Evolutionary conservation across 1,140 invertebrate genomes (phyloP), one percentile per base, ranked within the genome.

Genomic region (Eriosoma lanigerum): DNA sequence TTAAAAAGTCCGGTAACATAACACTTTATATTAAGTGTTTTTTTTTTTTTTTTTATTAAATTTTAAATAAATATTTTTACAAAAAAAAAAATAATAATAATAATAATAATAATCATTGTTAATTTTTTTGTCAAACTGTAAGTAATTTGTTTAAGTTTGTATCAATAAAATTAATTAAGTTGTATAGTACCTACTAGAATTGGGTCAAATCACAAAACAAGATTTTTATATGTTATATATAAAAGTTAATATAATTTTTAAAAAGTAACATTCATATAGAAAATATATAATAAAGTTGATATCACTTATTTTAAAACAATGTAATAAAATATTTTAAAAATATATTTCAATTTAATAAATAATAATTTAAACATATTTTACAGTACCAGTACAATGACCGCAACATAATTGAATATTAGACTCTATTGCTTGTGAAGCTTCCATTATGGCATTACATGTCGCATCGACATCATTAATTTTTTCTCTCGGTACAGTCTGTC

Each of bases 361-460:
- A 68, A 38, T 50, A 24, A 17, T 44, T 76, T 38, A 76, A 29
- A 76, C 56, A 76, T 60, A 58, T 76, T 76, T 76, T 26, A 60
- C 54, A 10, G 21, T 76, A 13, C 73, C 73, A 17, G 73, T 76
- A 60, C 73, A 76, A 76, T 76, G 73, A 15, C 32, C 32, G 44
- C 73, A 76, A 15, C 73, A 76, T 58, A 76, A 24, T 12, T 76
- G 73, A 58, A 76, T 76, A 76, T 76, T 76, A n/a, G 73, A 76
- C 15, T 76, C 73, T 26, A 76, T 24, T 19, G 73, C 73, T 76
- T 76, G 73, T 15, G 73, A 76, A 24, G 73, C 73, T 76, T 76
- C 73, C 73, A 76, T 60, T 46, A 76, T 76, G 50, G 73, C 73
- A 76, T 76, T 76, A 58, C 73, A 76, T 9, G 73, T 76, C n/a